Conservation (phyloP, 2,888 invertebrate genomes). For the Augiades crinisus region DNA sequence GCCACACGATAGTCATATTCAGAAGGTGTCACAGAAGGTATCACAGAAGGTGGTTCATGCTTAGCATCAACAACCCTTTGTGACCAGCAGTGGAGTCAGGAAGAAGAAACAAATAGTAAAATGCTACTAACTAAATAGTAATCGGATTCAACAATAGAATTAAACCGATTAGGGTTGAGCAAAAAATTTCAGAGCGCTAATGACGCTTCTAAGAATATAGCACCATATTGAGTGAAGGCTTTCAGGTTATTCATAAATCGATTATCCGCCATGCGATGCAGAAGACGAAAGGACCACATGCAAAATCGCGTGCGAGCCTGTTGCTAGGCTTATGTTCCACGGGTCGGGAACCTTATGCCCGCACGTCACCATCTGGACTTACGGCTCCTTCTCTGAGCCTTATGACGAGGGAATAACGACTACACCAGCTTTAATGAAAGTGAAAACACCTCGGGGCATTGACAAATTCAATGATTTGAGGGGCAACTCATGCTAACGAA, state of each 20-base stretch:
- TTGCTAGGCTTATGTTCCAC: slow-evolving; percentile 43
- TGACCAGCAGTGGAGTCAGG: too few species aligned
- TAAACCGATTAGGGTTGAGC: too few species aligned
- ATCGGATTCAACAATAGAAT: too few species aligned
- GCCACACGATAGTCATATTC: too few species aligned
- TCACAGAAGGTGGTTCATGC: too few species aligned
- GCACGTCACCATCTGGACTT: slow-evolving; percentile 30
- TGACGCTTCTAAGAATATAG: slow-evolving; percentile 15
- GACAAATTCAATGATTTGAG: slow-evolving; percentile 13
- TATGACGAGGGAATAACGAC: neutral
- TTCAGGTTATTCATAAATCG: slow-evolving; percentile 47
- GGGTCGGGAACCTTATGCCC: slow-evolving; percentile 52
- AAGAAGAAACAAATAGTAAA: too few species aligned
- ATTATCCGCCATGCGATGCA: slow-evolving; percentile 52
- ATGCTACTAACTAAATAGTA: too few species aligned
- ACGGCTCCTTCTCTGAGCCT: neutral
- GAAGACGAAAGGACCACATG: slow-evolving; percentile 43
- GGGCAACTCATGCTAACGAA: slow-evolving; percentile 5
- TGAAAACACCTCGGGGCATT: slow-evolving; percentile 15
- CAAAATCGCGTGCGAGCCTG: slow-evolving; percentile 52
- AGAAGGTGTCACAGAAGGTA: too few species aligned
- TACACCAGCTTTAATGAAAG: neutral
- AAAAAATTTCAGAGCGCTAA: neutral
- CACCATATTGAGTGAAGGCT: slow-evolving; percentile 28
- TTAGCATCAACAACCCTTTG: too few species aligned